A percentile compares a stretch with the other conserved stretches of the same genome.
These are phyloP conservation scores for Bubo blakistoni DNA, from an alignment of 2,113 vertebrate genomes.

Conservation along the genomic window DNA sequence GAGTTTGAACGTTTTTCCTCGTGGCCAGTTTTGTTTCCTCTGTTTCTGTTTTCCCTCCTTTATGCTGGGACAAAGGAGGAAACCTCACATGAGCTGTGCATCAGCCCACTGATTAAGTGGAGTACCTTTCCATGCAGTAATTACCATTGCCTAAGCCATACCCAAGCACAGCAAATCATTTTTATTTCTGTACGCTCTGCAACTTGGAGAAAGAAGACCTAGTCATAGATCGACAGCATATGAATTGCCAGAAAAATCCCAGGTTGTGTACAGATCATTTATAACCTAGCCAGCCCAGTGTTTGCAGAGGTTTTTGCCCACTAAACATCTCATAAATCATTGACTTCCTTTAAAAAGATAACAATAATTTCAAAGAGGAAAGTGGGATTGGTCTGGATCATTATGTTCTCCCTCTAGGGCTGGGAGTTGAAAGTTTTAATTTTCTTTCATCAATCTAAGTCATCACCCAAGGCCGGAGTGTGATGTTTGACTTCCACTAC, in stretches of 20 bases:
- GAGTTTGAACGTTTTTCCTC: not conserved
- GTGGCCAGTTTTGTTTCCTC: not conserved
- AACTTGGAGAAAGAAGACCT: not conserved
- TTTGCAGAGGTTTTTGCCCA: conserved; percentile 13
- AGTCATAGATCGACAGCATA: not conserved
- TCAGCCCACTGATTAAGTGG: not conserved
- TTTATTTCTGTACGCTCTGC: conserved; percentile 16
- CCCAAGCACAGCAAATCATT: not conserved
- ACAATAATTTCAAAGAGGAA: conserved; percentile 45
- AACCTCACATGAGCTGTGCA: not conserved
- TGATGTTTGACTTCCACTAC: conserved; percentile 1
- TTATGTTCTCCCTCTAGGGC: conserved; percentile 39
- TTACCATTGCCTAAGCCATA: conserved; percentile 13
- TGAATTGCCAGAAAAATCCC: conserved; percentile 13
- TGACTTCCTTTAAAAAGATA: conserved; percentile 51
- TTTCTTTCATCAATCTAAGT: conserved; percentile 54
- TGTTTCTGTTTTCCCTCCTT: not conserved
- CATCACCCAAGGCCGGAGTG: not conserved
- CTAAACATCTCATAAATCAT: conserved; percentile 59
- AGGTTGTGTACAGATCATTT: conserved; percentile 15
- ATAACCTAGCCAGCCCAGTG: conserved; percentile 4
- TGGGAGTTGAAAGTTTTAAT: conserved; percentile 51
- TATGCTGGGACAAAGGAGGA: not conserved
- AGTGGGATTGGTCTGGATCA: conserved; percentile 51
- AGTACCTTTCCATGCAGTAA: conserved; percentile 17